A percentile compares a stretch with the other conserved stretches of the same genome.
Evolutionary conservation across 2,888 invertebrate genomes (phyloP).

Genomic region (Micropterix aruncella): DNA sequence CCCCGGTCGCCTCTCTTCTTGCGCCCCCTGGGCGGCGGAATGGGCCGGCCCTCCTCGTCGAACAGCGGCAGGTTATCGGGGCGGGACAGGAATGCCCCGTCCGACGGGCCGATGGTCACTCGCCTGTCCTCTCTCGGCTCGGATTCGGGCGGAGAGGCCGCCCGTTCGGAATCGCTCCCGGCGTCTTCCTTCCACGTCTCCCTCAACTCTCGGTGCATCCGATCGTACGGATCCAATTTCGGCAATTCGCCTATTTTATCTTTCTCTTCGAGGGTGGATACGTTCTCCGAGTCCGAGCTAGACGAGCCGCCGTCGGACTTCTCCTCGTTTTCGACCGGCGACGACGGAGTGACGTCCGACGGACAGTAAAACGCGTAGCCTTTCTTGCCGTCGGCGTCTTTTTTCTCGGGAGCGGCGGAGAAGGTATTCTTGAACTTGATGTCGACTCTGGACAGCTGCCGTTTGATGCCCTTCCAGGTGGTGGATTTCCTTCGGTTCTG

Average conservation of each 20-base stretch:
- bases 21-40: conserved; percentile 32
- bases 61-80: conserved; percentile 51
- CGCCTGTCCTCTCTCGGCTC: conserved; percentile 21
- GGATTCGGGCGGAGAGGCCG: conserved; percentile 22
- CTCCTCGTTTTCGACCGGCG: conserved; percentile 19
- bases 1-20: conserved; percentile 25
- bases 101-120: conserved; percentile 15
- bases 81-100: conserved; percentile 24
- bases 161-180: conserved; percentile 10
- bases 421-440: conserved; percentile 57
- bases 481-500: conserved; percentile 47
- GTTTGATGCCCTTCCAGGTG: conserved; percentile 63
- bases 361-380: conserved; percentile 31
- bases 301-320: conserved; percentile 15
- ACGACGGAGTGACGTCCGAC: conserved; percentile 17
- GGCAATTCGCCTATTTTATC: conserved; percentile 20
- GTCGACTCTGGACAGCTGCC: conserved; percentile 69
- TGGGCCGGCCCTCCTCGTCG: conserved; percentile 30
- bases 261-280: conserved; percentile 14
- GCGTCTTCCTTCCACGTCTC: conserved; percentile 24
- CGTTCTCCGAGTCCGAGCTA: conserved; percentile 12
- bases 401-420: conserved; percentile 30
- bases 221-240: conserved; percentile 27
- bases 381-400: conserved; percentile 21
- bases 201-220: conserved; percentile 29